A percentile compares a stretch with the other conserved stretches of the same genome.
phyloP scores from a whole-genome alignment of 1,140 invertebrate species.

The Telenomus remus region DNA sequence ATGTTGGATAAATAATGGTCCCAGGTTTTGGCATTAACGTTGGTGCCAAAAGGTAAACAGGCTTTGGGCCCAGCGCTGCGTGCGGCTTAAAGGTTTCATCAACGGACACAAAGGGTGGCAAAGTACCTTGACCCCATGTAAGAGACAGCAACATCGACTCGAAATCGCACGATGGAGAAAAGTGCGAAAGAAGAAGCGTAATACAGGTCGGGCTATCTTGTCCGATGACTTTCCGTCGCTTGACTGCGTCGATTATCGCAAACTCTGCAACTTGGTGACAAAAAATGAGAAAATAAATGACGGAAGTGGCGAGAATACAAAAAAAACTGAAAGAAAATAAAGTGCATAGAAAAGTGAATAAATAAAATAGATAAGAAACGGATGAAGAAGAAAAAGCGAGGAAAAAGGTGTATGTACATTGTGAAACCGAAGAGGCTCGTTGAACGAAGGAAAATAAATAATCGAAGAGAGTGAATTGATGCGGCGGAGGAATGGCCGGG shows the following conservation, averaged over 20 bases:
- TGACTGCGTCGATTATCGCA: constrained; percentile 54
- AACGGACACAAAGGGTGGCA: constrained; percentile 48
- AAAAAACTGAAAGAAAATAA: constrained; percentile 11
- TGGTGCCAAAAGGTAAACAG: constrained; percentile 18
- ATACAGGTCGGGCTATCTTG: constrained; percentile 68
- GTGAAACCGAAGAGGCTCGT: background rate
- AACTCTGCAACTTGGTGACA: constrained; percentile 35
- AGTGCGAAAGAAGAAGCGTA: constrained; percentile 65
- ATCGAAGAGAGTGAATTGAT: constrained; percentile 34
- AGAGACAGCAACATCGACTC: constrained; percentile 54
- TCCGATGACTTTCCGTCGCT: constrained; percentile 68
- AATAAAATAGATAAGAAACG: too few relatives aligned
- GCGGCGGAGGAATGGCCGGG: constrained; percentile 39
- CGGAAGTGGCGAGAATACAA: constrained; percentile 42
- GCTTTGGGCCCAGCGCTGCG: constrained; percentile 7
- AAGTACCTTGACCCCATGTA: constrained; percentile 70
- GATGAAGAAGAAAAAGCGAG: too few relatives aligned
- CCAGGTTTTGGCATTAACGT: too few relatives aligned
- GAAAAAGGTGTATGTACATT: background rate
- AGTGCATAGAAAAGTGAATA: background rate
- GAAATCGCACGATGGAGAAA: constrained; percentile 63
- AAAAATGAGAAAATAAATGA: constrained; percentile 32
- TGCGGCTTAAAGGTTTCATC: constrained; percentile 48
- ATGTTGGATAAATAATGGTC: too few relatives aligned
- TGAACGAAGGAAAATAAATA: constrained; percentile 4